A percentile compares a stretch with the other conserved stretches of the same genome.
Evolutionary conservation across 2,888 invertebrate genomes (phyloP).

Genomic region (Nomada flava): DNA sequence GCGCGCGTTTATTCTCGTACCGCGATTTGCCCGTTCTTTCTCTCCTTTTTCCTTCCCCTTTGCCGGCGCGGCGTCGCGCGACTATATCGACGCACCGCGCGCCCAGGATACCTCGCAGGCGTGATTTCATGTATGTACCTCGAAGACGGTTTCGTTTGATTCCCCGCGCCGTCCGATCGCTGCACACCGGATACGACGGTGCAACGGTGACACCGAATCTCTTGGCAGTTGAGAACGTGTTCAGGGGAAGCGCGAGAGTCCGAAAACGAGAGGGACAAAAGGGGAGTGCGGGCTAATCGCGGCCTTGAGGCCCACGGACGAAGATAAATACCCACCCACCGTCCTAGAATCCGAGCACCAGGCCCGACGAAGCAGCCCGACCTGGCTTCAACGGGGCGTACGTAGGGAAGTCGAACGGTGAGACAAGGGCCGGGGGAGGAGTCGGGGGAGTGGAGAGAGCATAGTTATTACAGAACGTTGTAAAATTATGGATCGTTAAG

Average conservation of each 20-base stretch:
- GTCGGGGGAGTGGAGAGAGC: constrained; percentile 56
- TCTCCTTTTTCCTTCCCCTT: not conserved
- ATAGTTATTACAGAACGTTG: constrained; percentile 80
- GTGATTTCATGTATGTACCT: not conserved
- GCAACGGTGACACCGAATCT: no score
- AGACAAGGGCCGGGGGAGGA: constrained; percentile 32
- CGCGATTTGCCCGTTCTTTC: constrained; percentile 19
- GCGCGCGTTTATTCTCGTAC: constrained; percentile 37
- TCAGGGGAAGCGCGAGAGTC: constrained; percentile 11
- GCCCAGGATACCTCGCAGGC: not conserved
- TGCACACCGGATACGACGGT: no score
- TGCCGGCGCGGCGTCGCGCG: constrained; percentile 4
- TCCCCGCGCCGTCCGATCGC: no score
- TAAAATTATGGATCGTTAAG: constrained; percentile 83
- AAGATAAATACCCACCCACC: constrained; percentile 69
- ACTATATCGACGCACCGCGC: constrained; percentile 20
- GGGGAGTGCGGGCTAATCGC: constrained; percentile 32
- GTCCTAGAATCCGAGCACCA: constrained; percentile 62
- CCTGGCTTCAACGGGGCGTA: constrained; percentile 34
- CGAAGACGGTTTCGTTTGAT: not conserved
- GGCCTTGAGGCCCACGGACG: constrained; percentile 65
- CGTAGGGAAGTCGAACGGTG: constrained; percentile 54
- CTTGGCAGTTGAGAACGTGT: not conserved
- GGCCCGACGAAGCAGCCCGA: constrained; percentile 37
- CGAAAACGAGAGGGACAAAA: constrained; percentile 19